Evolutionary conservation across 2,797 vertebrate species (phyloP).

Genomic region (Notolabrus celidotus): DNA sequence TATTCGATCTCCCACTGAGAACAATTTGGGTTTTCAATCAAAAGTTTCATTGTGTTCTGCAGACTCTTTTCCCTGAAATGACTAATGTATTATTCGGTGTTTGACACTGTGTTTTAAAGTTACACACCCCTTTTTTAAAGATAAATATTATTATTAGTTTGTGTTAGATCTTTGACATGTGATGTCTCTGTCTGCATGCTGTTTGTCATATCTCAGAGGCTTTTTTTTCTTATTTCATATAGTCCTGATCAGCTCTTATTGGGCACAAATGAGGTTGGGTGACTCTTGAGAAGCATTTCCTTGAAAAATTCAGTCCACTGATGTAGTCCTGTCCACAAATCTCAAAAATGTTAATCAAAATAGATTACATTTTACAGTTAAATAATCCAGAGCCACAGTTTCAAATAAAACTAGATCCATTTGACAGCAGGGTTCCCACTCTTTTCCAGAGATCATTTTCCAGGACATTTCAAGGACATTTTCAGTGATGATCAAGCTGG

Average conservation of each 20-base stretch:
- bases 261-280: background rate
- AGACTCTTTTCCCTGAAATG: background rate
- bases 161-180: background rate
- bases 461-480: no score
- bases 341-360: background rate
- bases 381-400: background rate
- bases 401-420: background rate
- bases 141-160: background rate
- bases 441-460: no score
- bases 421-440: no score
- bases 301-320: no score
- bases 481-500: no score
- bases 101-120: background rate
- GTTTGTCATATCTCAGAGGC: background rate
- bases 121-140: background rate
- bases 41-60: constrained; percentile 1
- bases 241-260: background rate
- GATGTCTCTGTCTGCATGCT: background rate
- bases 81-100: background rate
- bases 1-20: background rate
- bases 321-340: no score
- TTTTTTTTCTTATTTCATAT: background rate
- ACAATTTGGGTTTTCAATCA: background rate
- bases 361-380: background rate
- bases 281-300: background rate